Evolutionary conservation across 2,888 invertebrate species (phyloP).

Genomic region (Stegana nigrithorax): DNA sequence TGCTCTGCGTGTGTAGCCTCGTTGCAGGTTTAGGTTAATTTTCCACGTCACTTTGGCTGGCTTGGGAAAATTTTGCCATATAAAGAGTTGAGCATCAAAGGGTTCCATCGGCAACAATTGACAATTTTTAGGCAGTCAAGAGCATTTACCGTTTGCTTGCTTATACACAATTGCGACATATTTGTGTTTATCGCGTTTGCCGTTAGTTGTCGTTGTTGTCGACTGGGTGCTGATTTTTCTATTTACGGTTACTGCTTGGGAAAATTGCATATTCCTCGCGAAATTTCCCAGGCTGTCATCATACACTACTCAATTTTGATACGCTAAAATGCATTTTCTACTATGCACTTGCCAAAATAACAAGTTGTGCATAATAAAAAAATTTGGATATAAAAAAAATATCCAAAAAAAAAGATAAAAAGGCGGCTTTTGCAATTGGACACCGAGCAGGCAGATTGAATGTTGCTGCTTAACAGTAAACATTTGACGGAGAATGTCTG

Average conservation of each 20-base stretch:
- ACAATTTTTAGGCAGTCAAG: conserved; percentile 8
- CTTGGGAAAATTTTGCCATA: background rate
- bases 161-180: background rate
- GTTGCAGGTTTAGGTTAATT: too few species aligned
- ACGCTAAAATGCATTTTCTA: too few species aligned
- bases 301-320: too few species aligned
- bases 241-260: conserved; percentile 8
- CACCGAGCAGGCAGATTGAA: too few species aligned
- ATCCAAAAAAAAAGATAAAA: too few species aligned
- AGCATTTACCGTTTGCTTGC: conserved; percentile 11
- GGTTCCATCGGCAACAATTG: background rate
- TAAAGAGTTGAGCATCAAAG: background rate
- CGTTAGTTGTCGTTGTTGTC: conserved; percentile 1
- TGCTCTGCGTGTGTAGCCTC: too few species aligned
- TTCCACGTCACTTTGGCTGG: too few species aligned
- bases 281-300: background rate
- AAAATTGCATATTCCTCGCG: background rate
- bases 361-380: background rate
- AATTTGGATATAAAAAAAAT: too few species aligned
- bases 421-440: too few species aligned
- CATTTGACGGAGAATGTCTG: too few species aligned
- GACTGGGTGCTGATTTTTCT: background rate
- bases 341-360: background rate
- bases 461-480: too few species aligned
- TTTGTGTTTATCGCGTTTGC: background rate